Evolutionary conservation across 1,140 invertebrate genomes (phyloP).

Genomic region (Drosophila ohnishii): DNA sequence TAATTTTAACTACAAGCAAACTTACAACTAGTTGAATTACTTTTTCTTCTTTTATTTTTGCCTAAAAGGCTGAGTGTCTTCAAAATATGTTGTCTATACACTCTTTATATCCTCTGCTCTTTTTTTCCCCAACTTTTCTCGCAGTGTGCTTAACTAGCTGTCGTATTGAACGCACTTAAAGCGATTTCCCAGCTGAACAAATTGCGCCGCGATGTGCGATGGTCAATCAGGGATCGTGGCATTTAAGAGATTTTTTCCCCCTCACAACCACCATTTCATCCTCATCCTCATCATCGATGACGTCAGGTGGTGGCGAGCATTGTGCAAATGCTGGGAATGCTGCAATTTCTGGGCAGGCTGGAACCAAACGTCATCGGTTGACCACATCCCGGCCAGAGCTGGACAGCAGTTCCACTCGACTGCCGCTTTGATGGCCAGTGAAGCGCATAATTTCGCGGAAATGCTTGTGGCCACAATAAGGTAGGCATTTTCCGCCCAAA

Average conservation of each 20-base stretch:
- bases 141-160: conserved; percentile 39
- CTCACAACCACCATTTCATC: neutral
- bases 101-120: too few species aligned
- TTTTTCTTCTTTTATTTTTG: neutral
- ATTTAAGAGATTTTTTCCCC: conserved; percentile 22
- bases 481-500: conserved; percentile 46
- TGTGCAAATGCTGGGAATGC: conserved; percentile 38
- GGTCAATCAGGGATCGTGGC: conserved; percentile 48
- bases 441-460: conserved; percentile 79
- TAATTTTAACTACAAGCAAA: neutral
- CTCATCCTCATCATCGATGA: conserved; percentile 13
- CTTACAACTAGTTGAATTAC: neutral
- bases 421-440: conserved; percentile 52
- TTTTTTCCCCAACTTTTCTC: neutral
- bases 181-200: conserved; percentile 54
- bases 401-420: conserved; percentile 48
- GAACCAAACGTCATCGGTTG: conserved; percentile 37
- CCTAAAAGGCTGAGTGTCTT: too few species aligned
- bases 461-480: conserved; percentile 45
- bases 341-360: conserved; percentile 34
- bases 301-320: conserved; percentile 32
- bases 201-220: conserved; percentile 43
- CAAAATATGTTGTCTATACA: too few species aligned
- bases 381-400: conserved; percentile 40
- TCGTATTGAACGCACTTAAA: conserved; percentile 64